A percentile compares a stretch with the other conserved stretches of the same genome.
Evolutionary conservation across 2,113 vertebrate genomes (phyloP).

Genomic region (Mionectes macconnelli): DNA sequence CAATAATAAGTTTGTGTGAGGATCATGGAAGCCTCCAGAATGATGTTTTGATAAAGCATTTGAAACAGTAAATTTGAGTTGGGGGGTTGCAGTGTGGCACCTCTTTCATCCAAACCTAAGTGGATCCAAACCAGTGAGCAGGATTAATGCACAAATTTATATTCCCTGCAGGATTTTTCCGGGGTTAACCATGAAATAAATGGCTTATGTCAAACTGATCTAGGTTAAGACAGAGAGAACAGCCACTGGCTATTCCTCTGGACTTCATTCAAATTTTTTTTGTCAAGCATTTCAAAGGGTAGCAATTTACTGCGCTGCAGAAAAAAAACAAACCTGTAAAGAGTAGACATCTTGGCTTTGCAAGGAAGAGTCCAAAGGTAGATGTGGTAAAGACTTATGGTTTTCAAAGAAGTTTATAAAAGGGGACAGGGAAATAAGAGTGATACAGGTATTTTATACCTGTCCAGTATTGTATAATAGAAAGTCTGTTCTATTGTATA

Average conservation of each 20-base stretch:
- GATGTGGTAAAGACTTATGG: background rate
- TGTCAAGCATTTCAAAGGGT: background rate
- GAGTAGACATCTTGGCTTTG: background rate
- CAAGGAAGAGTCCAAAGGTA: background rate
- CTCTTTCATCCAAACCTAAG: background rate
- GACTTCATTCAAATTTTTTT: background rate
- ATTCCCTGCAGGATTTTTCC: constrained; percentile 33
- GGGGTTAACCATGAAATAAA: constrained; percentile 37
- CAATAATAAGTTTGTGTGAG: background rate
- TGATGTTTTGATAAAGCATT: background rate
- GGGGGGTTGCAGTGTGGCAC: accelerated
- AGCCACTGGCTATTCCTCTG: constrained; percentile 5
- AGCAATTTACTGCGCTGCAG: background rate
- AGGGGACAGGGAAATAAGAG: background rate
- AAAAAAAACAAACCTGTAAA: background rate
- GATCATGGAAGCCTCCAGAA: background rate
- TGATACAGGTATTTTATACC: background rate
- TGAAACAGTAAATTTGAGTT: background rate
- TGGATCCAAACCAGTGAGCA: background rate
- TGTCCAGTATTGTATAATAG: background rate
- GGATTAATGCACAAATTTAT: constrained; percentile 21
- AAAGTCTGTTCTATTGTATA: background rate
- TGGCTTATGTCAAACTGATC: constrained; percentile 59
- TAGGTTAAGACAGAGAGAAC: constrained; percentile 14
- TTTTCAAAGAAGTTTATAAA: background rate